phyloP scores from a whole-genome alignment of 2,113 vertebrate genomes.

The Microtus richardsoni region DNA sequence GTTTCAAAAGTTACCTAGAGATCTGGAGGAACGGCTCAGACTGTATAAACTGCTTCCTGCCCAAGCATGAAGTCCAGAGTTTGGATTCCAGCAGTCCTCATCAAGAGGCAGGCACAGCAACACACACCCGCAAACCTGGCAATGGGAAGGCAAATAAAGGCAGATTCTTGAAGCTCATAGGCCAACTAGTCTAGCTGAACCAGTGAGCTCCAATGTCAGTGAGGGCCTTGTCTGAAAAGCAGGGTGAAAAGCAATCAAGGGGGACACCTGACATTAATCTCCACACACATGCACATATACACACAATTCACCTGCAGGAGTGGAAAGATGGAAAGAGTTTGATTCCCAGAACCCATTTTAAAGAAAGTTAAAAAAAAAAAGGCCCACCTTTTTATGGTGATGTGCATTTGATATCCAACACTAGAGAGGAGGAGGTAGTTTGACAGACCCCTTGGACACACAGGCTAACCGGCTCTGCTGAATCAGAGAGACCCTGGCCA shows the following conservation, averaged over 20 bases:
- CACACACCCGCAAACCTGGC: background rate
- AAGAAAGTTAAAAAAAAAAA: background rate
- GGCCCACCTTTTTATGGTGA: background rate
- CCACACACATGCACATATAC: background rate
- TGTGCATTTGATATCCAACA: background rate
- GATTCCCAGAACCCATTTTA: no score
- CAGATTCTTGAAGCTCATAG: background rate
- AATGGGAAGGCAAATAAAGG: background rate
- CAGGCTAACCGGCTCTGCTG: background rate
- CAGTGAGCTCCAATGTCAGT: background rate
- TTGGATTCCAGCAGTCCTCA: background rate
- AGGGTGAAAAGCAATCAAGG: background rate
- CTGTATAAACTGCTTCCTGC: no score
- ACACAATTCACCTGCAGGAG: background rate
- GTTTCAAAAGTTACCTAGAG: background rate
- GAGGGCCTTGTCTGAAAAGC: background rate
- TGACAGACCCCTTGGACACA: no score
- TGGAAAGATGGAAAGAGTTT: background rate
- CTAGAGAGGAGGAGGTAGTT: no score
- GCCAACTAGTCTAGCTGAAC: background rate
- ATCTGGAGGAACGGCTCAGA: background rate
- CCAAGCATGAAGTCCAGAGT: background rate
- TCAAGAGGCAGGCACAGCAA: background rate
- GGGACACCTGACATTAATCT: background rate
- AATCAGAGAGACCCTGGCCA: background rate